These are phyloP conservation scores for Rhagoletis zephyria DNA, from an alignment of 1,140 invertebrate genomes.

Conservation along the genomic window DNA sequence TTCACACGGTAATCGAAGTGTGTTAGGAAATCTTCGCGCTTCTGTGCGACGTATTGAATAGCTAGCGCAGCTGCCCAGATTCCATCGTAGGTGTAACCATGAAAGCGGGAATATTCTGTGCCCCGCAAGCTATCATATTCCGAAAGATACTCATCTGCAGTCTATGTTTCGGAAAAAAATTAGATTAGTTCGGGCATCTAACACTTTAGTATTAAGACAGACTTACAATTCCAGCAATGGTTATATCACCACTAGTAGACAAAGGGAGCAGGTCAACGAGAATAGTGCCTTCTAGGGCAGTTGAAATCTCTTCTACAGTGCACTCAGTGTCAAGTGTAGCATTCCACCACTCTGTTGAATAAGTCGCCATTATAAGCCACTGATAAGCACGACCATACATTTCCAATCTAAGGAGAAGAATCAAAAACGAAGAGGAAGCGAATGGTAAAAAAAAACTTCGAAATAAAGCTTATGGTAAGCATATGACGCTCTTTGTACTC, in stretches of 20 bases:
- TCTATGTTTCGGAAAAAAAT: slow-evolving; percentile 76
- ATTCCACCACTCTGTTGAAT: slow-evolving; percentile 86
- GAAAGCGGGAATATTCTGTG: slow-evolving; percentile 91
- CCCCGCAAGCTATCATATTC: slow-evolving; percentile 88
- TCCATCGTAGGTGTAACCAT: slow-evolving; percentile 96
- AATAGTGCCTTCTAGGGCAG: slow-evolving; percentile 91
- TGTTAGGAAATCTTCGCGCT: slow-evolving; percentile 78
- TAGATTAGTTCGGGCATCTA: background rate
- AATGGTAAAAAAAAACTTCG: background rate
- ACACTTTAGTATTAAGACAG: background rate
- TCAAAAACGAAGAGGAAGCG: too few species aligned
- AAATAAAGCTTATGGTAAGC: too few species aligned
- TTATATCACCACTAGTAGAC: slow-evolving; percentile 81
- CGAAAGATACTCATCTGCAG: slow-evolving; percentile 87
- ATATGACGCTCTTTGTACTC: too few species aligned
- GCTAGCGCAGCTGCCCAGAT: slow-evolving; percentile 96
- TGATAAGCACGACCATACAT: slow-evolving; percentile 94
- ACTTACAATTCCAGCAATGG: slow-evolving; percentile 92
- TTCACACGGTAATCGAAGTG: slow-evolving; percentile 87
- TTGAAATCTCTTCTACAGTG: slow-evolving; percentile 82
- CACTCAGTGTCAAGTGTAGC: slow-evolving; percentile 78
- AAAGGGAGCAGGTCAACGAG: slow-evolving; percentile 80
- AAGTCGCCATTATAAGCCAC: slow-evolving; percentile 95
- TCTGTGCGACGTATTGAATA: slow-evolving; percentile 88
- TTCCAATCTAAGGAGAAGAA: slow-evolving; percentile 77